phyloP scores from a whole-genome alignment of 2,113 vertebrate genomes.

The Gallinago jamesoni region DNA sequence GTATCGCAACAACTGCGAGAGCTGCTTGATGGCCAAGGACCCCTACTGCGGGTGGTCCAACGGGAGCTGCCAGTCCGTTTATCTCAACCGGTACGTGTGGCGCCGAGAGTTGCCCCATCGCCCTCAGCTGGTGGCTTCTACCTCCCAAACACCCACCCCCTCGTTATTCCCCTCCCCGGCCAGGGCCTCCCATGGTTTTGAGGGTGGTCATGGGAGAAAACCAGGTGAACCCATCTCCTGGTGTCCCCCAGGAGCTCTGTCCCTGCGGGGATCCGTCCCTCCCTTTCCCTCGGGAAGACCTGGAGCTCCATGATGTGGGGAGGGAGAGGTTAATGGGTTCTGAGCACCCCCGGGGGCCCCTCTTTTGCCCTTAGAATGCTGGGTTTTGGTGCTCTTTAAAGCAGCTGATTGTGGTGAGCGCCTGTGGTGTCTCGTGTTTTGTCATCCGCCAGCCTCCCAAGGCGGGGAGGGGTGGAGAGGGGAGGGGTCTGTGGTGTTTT shows the following conservation, averaged over 20 bases:
- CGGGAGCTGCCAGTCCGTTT: slow-evolving; percentile 45
- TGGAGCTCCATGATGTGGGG: too few species aligned
- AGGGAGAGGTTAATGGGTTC: not conserved
- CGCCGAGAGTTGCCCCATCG: accelerated
- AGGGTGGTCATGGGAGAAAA: not conserved
- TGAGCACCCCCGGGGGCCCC: not conserved
- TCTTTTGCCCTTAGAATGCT: not conserved
- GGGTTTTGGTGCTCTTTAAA: not conserved
- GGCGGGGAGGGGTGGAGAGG: too few species aligned
- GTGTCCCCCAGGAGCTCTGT: accelerated
- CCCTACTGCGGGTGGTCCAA: slow-evolving; percentile 75
- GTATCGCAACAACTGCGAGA: slow-evolving; percentile 69
- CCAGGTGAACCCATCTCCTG: accelerated
- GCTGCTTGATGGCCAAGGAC: slow-evolving; percentile 77
- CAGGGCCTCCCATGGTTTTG: accelerated
- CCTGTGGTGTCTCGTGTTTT: accelerated
- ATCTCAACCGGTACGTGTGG: slow-evolving; percentile 30
- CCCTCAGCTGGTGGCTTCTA: not conserved
- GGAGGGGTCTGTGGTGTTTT: not conserved
- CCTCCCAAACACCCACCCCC: accelerated
- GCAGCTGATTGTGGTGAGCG: not conserved
- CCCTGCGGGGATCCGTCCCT: not conserved
- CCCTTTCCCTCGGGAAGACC: not conserved
- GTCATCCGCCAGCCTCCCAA: not conserved
- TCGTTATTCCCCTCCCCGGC: accelerated